Percentiles rank a stretch among this genome's conserved stretches.
Evolutionary conservation across 2,888 invertebrate genomes (phyloP).

Genomic region (Incurvaria masculella): DNA sequence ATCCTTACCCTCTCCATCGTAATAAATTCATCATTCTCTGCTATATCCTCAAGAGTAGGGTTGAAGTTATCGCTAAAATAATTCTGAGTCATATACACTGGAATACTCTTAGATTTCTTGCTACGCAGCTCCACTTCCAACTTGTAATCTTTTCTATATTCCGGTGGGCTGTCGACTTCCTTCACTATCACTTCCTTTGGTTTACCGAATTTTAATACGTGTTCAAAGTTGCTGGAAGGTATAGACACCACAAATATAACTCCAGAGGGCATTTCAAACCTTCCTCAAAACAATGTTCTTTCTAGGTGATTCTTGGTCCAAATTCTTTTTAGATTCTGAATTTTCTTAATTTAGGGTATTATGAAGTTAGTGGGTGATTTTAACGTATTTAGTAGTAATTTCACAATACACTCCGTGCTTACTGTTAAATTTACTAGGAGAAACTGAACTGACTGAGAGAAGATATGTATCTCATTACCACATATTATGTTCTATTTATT

Average conservation of each 20-base stretch:
- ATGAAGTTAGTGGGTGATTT: too few relatives aligned
- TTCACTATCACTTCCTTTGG: constrained; percentile 32
- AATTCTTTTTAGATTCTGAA: too few relatives aligned
- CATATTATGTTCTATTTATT: too few relatives aligned
- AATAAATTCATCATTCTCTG: constrained; percentile 51
- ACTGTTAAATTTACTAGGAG: too few relatives aligned
- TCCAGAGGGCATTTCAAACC: constrained; percentile 50
- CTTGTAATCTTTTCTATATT: constrained; percentile 26
- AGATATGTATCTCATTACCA: too few relatives aligned
- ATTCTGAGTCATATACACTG: constrained; percentile 37
- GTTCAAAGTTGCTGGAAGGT: constrained; percentile 66
- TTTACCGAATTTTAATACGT: constrained; percentile 53
- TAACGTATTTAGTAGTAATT: too few relatives aligned
- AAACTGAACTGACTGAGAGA: too few relatives aligned
- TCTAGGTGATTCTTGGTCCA: too few relatives aligned
- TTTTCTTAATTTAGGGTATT: too few relatives aligned
- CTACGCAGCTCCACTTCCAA: constrained; percentile 37
- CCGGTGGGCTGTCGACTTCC: constrained; percentile 2
- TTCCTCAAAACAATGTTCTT: too few relatives aligned
- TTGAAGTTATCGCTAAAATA: constrained; percentile 37
- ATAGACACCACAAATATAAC: constrained; percentile 68
- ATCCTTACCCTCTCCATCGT: constrained; percentile 65
- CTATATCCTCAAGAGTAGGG: constrained; percentile 34
- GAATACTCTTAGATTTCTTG: constrained; percentile 40
- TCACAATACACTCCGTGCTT: too few relatives aligned